These are phyloP conservation scores for Phalacrocorax brasilianus DNA, from an alignment of 2,113 vertebrate species.

Conservation along the genomic window DNA sequence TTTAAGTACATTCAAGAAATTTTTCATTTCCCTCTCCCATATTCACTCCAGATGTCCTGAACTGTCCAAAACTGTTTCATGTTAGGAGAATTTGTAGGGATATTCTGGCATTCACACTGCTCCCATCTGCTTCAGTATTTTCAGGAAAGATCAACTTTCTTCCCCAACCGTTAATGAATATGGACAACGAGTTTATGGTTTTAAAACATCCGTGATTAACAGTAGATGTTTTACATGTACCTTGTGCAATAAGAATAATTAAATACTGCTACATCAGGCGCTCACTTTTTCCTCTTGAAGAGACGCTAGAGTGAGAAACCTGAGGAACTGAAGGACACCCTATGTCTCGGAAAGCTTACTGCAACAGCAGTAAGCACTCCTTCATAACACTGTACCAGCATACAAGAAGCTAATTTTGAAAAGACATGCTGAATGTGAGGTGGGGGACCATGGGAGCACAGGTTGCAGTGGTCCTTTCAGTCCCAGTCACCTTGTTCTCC, in stretches of 20 bases:
- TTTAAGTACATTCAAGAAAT: slow-evolving; percentile 64
- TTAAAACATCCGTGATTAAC: not conserved
- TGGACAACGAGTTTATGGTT: not conserved
- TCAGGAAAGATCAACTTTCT: slow-evolving; percentile 66
- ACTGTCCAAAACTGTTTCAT: slow-evolving; percentile 41
- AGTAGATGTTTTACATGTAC: not conserved
- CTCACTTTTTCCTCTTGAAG: not conserved
- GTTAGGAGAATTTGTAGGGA: slow-evolving; percentile 40
- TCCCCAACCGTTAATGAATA: slow-evolving; percentile 30
- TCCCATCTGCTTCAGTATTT: slow-evolving; percentile 58
- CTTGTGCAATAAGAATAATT: not conserved
- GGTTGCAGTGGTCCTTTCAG: not conserved
- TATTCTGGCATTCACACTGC: slow-evolving; percentile 33
- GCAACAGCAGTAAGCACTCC: not conserved
- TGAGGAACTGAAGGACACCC: not conserved
- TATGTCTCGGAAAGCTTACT: not conserved
- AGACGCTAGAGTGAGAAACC: not conserved
- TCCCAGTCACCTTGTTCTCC: not conserved
- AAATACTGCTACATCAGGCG: not conserved
- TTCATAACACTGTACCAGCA: not conserved
- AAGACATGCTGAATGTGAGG: not conserved
- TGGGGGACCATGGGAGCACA: not conserved
- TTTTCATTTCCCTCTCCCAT: slow-evolving; percentile 54
- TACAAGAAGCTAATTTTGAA: not conserved
- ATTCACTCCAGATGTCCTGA: slow-evolving; percentile 58